A percentile compares a stretch with the other conserved stretches of the same genome.
Conservation (phyloP, 1,140 invertebrate genomes). For the Leptinotarsa texana region DNA sequence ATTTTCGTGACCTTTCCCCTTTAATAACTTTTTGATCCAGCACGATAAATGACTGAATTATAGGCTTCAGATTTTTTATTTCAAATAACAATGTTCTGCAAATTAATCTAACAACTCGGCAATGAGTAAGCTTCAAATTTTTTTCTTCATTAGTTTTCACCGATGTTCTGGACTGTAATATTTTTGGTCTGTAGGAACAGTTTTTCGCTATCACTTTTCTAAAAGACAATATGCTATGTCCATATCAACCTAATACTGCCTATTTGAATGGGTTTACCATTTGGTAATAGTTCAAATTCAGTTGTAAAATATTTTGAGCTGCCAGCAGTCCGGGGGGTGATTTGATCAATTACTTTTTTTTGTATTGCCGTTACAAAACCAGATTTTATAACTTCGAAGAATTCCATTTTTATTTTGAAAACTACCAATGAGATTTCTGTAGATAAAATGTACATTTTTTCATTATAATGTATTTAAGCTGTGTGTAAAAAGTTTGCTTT, state of each 20-base stretch:
- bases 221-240: conserved; percentile 2
- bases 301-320: conserved; percentile 2
- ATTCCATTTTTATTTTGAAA: conserved; percentile 7
- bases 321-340: neutral
- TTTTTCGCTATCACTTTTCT: neutral
- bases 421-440: conserved; percentile 8
- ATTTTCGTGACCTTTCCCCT: no score
- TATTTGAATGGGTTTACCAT: neutral
- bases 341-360: neutral
- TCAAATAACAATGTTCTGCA: no score
- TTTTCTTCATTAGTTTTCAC: neutral
- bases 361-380: neutral
- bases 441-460: conserved; percentile 9
- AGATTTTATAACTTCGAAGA: neutral
- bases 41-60: no score
- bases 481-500: conserved; percentile 6
- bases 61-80: no score
- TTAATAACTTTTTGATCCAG: no score
- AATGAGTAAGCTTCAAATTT: neutral
- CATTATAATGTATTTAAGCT: neutral
- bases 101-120: no score
- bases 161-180: neutral
- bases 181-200: neutral
- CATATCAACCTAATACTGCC: neutral
- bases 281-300: neutral